Evolutionary conservation across 2,888 invertebrate genomes (phyloP), one percentile per base, ranked within the genome.

Genomic region (Drosophila pseudotalamancana): DNA sequence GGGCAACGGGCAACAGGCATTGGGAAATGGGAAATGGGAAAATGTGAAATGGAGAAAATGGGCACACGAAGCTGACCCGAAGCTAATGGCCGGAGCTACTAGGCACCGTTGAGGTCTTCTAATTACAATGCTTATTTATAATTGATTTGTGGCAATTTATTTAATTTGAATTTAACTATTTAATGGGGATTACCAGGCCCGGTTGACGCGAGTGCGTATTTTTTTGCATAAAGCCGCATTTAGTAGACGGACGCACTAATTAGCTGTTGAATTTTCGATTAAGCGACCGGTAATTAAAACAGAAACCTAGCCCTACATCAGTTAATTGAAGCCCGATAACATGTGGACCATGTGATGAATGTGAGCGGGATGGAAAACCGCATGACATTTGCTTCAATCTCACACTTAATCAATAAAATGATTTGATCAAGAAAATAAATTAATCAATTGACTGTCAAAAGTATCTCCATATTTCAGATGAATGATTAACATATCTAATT

Each of bases 131-230:
- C 87, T 88, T 87, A 83, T 83, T 81, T 88, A 84, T 83, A 83
- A 83, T 83, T 83, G 83, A 83, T 88, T 88, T 83, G 83, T 68
- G 88, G 88, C 87, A 83, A 83, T 83, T 88, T 83, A 83, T 88
- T 88, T 83, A 83, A 83, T 83, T 83, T 84, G 88, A 88, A 87
- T 83, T 88, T 88, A 83, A 83, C 83, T 87, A 83, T 88, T 83
- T 83, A 83, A 88, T 88, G 82, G 74, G 87, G 88, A 83, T 83
- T 83, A 83, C 77, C 88, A 69, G 69, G 48, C n/a, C n/a, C n/a
- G n/a, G n/a, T n/a, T n/a, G n/a, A n/a, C n/a, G n/a, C n/a, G n/a
- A n/a, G 14, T 25, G 64, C 46, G 31, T 49, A 39, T 54, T 54
- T 69, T 62, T 54, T 43, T 66, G 62, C 32, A 61, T 42, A 88